Evolutionary conservation across 2,113 vertebrate species (phyloP).

Genomic region (Benitochromis conjunctus): DNA sequence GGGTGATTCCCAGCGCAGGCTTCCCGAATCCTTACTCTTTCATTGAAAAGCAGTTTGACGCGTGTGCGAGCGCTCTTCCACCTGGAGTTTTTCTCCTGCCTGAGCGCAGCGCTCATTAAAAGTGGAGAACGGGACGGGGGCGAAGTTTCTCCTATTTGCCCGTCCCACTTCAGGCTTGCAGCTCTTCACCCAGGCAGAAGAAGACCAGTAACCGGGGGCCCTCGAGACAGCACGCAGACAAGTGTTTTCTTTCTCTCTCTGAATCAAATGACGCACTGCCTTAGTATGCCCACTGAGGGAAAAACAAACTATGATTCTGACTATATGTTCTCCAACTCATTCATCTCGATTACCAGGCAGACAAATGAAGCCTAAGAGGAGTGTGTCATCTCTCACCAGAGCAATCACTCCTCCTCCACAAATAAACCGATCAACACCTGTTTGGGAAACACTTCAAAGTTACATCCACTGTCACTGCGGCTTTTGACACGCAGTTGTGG

Average conservation of each 20-base stretch:
- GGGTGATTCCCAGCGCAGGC: constrained; percentile 3
- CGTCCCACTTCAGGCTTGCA: constrained; percentile 59
- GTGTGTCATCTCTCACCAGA: neutral
- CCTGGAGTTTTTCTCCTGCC: constrained; percentile 48
- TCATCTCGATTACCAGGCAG: constrained; percentile 11
- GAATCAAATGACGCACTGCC: neutral
- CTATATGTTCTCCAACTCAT: neutral
- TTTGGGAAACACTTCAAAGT: constrained; percentile 6
- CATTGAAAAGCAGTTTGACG: neutral
- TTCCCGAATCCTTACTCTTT: neutral
- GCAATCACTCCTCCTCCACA: constrained; percentile 28
- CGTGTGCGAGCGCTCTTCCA: constrained; percentile 27
- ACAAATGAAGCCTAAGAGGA: neutral
- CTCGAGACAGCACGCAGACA: constrained; percentile 17
- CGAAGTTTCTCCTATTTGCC: constrained; percentile 40
- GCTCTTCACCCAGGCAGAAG: constrained; percentile 8
- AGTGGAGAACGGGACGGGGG: constrained; percentile 54
- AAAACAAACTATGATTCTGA: neutral
- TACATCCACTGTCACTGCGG: neutral
- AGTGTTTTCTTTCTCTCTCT: neutral
- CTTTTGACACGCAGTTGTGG: neutral
- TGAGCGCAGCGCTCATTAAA: constrained; percentile 57
- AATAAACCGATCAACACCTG: constrained; percentile 26
- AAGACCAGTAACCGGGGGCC: constrained; percentile 4
- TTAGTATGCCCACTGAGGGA: neutral